Evolutionary conservation across 2,113 vertebrate species (phyloP), one percentile per base, ranked within the genome.

Genomic region (Athene cunicularia): DNA sequence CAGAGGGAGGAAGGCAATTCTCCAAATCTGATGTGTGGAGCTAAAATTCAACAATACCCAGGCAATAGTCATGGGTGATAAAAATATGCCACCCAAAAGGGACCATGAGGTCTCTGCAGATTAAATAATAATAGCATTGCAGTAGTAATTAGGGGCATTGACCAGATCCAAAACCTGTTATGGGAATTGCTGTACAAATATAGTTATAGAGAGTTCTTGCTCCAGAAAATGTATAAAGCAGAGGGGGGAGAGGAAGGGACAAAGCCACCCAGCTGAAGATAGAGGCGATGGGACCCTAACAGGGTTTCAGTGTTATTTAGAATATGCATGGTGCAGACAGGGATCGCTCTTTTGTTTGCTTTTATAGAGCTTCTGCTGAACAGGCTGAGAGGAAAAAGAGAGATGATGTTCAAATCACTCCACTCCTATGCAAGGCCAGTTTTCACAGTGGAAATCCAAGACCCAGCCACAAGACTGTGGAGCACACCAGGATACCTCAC

Each of bases 1-100:
- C 53, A 58, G 60, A 15, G 49, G 15, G 30, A 80, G 28, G 35
- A 89, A 68, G 24, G 33, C 7, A 58, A 8, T 52, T 75, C 77
- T 37, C 70, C 79, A 33, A 77, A 86, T 66, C 24, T 66, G 13
- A 76, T 66, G 27, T 21, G 20, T 43, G 27, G n/a, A 87, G 58
- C 53, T 95, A 92, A 92, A 93, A 81, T 95, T 70, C 75, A 95
- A 74, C 68, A 43, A 87, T 77, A 92, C 16, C 83, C 49, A 93
- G 83, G 35, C 35, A 68, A 49, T 82, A 89, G 58, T 64, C 22
- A 43, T 37, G 58, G 58, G 11, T 9, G 11, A 75, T 89, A 79
- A 95, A 94, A 92, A 72, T 75, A 66, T 9, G 22, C 73, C 35
- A 64, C 77, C 52, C 66, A 72, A 71, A 86, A 81, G 45, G 49